phyloP scores from a whole-genome alignment of 1,140 invertebrate genomes.

The Apis florea region DNA sequence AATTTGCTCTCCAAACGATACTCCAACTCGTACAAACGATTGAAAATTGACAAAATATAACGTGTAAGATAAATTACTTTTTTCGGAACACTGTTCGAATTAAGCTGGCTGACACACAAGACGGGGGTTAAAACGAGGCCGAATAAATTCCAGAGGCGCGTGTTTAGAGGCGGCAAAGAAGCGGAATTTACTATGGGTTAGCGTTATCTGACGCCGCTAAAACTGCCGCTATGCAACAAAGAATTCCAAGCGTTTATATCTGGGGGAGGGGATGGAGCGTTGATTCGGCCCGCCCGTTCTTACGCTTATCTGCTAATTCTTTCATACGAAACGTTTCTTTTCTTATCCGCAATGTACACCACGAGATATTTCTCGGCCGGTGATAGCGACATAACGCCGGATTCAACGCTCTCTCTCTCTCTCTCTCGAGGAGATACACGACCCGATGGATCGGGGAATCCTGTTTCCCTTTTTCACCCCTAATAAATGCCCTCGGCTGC shows the following conservation, averaged over 20 bases:
- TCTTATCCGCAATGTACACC: conserved; percentile 13
- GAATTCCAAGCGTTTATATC: conserved; percentile 25
- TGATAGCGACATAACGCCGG: conserved; percentile 4
- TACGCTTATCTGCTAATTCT: conserved; percentile 36
- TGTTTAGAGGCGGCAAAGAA: conserved; percentile 23
- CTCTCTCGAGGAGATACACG: background rate
- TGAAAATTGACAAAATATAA: background rate
- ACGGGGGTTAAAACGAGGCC: background rate
- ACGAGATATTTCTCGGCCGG: conserved; percentile 12
- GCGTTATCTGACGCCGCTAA: conserved; percentile 36
- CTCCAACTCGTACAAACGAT: background rate
- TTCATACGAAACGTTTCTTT: conserved; percentile 2
- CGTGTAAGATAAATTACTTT: background rate
- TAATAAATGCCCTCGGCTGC: conserved; percentile 40
- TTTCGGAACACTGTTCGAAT: background rate
- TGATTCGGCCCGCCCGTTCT: conserved; percentile 18
- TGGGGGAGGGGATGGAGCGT: background rate
- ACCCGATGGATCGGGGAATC: background rate
- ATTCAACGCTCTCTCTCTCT: background rate
- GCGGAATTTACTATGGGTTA: conserved; percentile 21
- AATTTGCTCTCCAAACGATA: background rate
- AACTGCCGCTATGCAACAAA: conserved; percentile 34
- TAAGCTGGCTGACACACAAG: background rate
- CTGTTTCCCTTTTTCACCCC: conserved; percentile 21
- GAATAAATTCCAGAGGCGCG: conserved; percentile 34